A percentile compares a stretch with the other conserved stretches of the same genome.
Evolutionary conservation across 2,888 invertebrate species (phyloP).

Genomic region (Taphrorychus bicolor): DNA sequence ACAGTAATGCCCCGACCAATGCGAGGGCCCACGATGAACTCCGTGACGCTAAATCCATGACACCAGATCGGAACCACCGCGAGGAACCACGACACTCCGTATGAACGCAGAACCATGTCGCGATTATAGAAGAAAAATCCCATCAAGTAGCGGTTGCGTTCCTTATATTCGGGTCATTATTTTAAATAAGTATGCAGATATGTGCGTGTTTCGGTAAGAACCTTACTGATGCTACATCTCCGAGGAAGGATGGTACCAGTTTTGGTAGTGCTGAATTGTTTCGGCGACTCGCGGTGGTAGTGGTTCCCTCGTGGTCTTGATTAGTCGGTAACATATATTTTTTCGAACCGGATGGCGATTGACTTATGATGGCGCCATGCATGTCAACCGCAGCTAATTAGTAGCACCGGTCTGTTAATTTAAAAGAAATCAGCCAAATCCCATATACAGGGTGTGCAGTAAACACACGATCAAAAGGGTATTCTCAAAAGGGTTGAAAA

Average conservation of each 20-base stretch:
- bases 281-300: conserved; percentile 26
- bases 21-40: conserved; percentile 43
- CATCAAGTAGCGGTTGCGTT: conserved; percentile 19
- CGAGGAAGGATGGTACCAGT: conserved; percentile 32
- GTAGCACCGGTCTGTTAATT: neutral
- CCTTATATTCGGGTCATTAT: conserved; percentile 42
- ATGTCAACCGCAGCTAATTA: neutral
- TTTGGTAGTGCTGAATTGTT: conserved; percentile 30
- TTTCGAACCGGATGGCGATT: neutral
- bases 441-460: too few species aligned
- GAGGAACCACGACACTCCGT: conserved; percentile 22
- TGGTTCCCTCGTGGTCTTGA: conserved; percentile 25
- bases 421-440: neutral
- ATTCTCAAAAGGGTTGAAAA: too few species aligned
- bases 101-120: conserved; percentile 34
- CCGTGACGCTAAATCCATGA: conserved; percentile 38
- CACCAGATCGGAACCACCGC: conserved; percentile 9
- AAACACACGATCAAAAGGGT: too few species aligned
- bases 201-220: conserved; percentile 32
- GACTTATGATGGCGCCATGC: neutral
- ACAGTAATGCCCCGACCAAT: conserved; percentile 31
- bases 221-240: conserved; percentile 38
- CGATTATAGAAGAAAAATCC: conserved; percentile 34
- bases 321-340: conserved; percentile 15
- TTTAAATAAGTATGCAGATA: conserved; percentile 34